Evolutionary conservation across 1,140 invertebrate species (phyloP), one percentile per base, ranked within the genome.

Genomic region (Leptopilina boulardi): DNA sequence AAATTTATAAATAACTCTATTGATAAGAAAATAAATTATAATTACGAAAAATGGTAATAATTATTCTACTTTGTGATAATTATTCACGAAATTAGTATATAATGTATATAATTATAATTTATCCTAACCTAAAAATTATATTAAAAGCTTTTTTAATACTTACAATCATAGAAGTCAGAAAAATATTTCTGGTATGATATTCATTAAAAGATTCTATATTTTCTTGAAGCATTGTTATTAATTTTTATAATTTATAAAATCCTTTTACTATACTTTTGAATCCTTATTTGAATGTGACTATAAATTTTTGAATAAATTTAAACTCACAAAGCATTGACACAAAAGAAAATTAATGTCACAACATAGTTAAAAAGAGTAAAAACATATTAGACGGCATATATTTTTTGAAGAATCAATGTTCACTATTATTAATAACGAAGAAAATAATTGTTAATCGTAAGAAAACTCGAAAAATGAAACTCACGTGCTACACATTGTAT

Each of bases 101-200:
- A n/a, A n/a, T n/a, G n/a, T n/a, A n/a, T n/a, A n/a, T n/a, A n/a
- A n/a, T n/a, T n/a, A n/a, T n/a, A n/a, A n/a, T n/a, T n/a, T n/a
- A n/a, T n/a, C n/a, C 34, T 38, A 38, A 38, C 34, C 34, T 38
- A 38, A 6, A 38, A 38, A 38, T 30, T 4, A 6, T 38, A 9
- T 38, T 9, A 38, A 38, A 38, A 38, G n/a, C 34, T 38, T 38
- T 38, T 38, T 3, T 38, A 59, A 77, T 72, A 84, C 85, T 86
- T 80, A 88, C 87, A 9, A 86, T 79, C 13, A 87, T 23, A 1
- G 87, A 85, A 3, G 85, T 79, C n/a, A 84, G 11, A 18, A 89
- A 71, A 9, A 85, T 10, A 76, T 85, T 77, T 71, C 51, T 83
- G 10, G 74, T 44, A 70, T 66, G 59, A n/a, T 13, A 11, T 66